Conservation (phyloP, 1,140 invertebrate genomes). For the Sminthurinus signatus region DNA sequence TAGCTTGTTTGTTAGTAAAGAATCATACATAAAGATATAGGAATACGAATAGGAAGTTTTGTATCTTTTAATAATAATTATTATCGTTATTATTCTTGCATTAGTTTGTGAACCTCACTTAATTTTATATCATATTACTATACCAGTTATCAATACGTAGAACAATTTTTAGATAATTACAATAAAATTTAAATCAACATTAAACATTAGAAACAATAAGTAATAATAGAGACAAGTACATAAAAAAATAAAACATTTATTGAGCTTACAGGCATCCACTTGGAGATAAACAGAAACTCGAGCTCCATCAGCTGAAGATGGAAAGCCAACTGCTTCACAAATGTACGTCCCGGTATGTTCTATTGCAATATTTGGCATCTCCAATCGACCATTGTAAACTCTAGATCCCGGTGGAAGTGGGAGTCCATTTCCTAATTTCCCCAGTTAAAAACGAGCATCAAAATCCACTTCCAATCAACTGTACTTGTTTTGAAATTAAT, state of each 20-base stretch:
- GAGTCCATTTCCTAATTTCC: conserved; percentile 56
- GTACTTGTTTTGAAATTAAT: conserved; percentile 59
- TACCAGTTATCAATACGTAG: too few species aligned
- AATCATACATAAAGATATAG: background rate
- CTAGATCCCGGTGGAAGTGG: conserved; percentile 63
- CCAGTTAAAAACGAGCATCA: too few species aligned
- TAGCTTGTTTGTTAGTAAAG: conserved; percentile 30
- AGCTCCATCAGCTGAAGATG: conserved; percentile 50
- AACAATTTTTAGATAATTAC: too few species aligned
- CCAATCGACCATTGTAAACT: conserved; percentile 67
- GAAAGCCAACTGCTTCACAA: conserved; percentile 67
- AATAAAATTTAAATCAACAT: too few species aligned
- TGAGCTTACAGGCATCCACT: conserved; percentile 65
- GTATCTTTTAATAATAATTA: background rate
- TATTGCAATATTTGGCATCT: conserved; percentile 75
- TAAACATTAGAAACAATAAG: too few species aligned
- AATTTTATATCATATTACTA: too few species aligned
- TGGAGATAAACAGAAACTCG: conserved; percentile 57
- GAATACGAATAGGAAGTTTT: background rate
- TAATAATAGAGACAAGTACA: too few species aligned
- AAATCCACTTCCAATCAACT: background rate
- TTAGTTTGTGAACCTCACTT: too few species aligned
- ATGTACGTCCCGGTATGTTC: conserved; percentile 71
- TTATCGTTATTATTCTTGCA: too few species aligned
- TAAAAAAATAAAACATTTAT: too few species aligned